phyloP scores from a whole-genome alignment of 2,797 vertebrate species.

The Bradypodion pumilum region DNA sequence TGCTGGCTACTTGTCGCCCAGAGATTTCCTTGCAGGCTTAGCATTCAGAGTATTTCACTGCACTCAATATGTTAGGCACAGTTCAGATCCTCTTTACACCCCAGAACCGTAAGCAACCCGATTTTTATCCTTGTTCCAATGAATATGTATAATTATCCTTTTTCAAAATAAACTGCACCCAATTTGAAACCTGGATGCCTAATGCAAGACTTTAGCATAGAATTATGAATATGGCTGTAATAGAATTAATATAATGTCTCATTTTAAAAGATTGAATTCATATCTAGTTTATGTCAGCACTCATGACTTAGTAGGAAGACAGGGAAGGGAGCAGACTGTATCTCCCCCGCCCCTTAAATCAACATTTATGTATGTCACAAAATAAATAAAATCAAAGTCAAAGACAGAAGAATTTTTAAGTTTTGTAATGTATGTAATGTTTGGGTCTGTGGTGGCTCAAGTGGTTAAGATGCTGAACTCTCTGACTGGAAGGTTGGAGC shows the following conservation, averaged over 20 bases:
- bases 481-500: no score
- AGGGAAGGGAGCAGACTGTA: neutral
- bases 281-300: fast-evolving
- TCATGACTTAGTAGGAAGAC: neutral
- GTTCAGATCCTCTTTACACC: constrained; percentile 95
- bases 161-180: neutral
- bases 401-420: no score
- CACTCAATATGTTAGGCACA: constrained; percentile 97
- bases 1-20: constrained; percentile 93
- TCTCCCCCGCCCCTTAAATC: no score
- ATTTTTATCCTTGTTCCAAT: neutral
- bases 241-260: no score
- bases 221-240: neutral
- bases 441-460: no score
- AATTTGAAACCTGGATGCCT: neutral
- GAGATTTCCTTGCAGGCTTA: constrained; percentile 96
- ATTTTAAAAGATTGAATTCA: constrained; percentile 6
- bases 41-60: constrained; percentile 98
- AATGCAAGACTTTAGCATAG: neutral
- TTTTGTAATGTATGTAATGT: no score
- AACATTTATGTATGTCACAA: no score
- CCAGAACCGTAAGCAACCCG: constrained; percentile 92
- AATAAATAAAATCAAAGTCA: no score
- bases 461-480: no score
- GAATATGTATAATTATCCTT: neutral